These are phyloP conservation scores for Eupithecia tripunctaria DNA, from an alignment of 2,888 invertebrate species.

Conservation along the genomic window DNA sequence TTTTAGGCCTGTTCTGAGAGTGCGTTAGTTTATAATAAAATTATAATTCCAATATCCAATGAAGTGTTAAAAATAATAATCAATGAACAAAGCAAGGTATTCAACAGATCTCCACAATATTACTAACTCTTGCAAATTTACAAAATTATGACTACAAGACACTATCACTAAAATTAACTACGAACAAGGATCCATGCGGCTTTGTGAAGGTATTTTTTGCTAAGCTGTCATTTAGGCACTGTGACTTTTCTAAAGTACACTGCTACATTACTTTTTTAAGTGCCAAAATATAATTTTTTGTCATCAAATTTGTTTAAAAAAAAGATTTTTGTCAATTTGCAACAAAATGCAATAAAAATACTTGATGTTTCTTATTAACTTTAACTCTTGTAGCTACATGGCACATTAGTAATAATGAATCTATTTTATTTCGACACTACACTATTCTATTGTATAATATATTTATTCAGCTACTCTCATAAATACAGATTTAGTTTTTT, in stretches of 20 bases:
- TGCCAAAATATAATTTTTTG: background rate
- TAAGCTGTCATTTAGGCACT: background rate
- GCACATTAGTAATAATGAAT: constrained; percentile 1
- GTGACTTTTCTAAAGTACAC: background rate
- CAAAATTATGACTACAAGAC: constrained; percentile 17
- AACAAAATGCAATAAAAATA: background rate
- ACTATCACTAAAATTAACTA: background rate
- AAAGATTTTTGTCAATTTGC: background rate
- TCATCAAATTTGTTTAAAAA: background rate
- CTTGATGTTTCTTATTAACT: background rate
- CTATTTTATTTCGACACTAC: background rate
- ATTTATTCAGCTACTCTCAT: too few relatives aligned
- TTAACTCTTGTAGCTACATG: background rate
- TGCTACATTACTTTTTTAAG: background rate
- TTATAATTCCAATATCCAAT: too few relatives aligned
- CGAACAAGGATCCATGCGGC: background rate
- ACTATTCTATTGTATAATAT: background rate
- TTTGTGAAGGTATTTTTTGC: constrained; percentile 11
- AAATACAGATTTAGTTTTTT: too few relatives aligned
- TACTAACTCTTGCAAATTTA: constrained; percentile 21
- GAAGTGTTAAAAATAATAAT: too few relatives aligned
- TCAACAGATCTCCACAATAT: background rate
- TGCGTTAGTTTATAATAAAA: background rate
- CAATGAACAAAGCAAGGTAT: background rate
- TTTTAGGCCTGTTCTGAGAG: background rate